phyloP scores from a whole-genome alignment of 2,797 vertebrate species.

The Sorex maritimensis region DNA sequence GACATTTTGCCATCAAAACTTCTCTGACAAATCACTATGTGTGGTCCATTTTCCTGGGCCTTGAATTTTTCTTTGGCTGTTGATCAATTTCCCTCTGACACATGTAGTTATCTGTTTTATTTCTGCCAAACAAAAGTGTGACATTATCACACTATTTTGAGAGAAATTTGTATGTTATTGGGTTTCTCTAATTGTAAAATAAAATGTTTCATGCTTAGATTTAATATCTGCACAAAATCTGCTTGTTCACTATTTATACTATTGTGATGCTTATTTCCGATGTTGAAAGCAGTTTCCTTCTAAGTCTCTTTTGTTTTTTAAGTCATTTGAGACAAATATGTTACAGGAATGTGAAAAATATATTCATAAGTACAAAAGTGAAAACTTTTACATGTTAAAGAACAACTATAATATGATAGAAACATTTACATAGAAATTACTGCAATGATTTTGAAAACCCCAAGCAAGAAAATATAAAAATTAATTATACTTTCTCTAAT shows the following conservation, averaged over 20 bases:
- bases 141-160: neutral
- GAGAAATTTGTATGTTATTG: neutral
- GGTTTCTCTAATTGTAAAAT: slow-evolving; percentile 5
- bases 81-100: neutral
- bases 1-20: neutral
- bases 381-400: slow-evolving; percentile 12
- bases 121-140: slow-evolving; percentile 32
- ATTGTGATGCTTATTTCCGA: neutral
- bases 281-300: neutral
- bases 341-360: neutral
- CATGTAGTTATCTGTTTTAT: neutral
- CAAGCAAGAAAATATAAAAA: slow-evolving; percentile 73
- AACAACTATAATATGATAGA: neutral
- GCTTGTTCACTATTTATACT: neutral
- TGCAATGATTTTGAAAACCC: slow-evolving; percentile 65
- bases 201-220: neutral
- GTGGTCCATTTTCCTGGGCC: neutral
- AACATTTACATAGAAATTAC: slow-evolving; percentile 64
- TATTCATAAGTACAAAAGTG: slow-evolving; percentile 17
- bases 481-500: slow-evolving; percentile 68
- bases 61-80: neutral
- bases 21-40: neutral
- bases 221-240: neutral
- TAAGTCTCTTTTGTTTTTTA: neutral
- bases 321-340: neutral